Evolutionary conservation across 2,797 vertebrate species (phyloP).

Genomic region (Eutrigla gurnardus): DNA sequence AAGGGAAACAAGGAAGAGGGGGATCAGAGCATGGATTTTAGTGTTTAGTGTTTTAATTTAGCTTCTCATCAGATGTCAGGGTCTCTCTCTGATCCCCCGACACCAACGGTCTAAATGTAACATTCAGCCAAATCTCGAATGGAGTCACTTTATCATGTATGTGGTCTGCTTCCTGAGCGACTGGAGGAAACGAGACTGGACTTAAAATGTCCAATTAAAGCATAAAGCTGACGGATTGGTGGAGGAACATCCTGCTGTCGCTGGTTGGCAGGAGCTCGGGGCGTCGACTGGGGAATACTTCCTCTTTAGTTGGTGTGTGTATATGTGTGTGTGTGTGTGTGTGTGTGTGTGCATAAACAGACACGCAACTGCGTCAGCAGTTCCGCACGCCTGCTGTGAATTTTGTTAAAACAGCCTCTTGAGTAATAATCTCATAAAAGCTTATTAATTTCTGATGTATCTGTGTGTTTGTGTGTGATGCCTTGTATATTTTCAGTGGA

Average conservation of each 20-base stretch:
- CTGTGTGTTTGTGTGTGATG: conserved; percentile 56
- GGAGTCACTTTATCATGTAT: conserved; percentile 27
- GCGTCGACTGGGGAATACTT: conserved; percentile 54
- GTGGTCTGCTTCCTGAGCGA: conserved; percentile 46
- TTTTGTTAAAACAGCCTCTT: conserved; percentile 43
- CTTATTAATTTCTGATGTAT: conserved; percentile 56
- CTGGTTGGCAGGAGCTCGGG: conserved; percentile 31
- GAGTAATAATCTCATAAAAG: conserved; percentile 50
- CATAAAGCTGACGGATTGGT: conserved; percentile 55
- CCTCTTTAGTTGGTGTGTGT: conserved; percentile 28
- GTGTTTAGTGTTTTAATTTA: neutral
- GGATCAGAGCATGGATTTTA: conserved; percentile 8
- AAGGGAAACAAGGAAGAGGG: conserved; percentile 11
- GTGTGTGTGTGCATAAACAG: conserved; percentile 17
- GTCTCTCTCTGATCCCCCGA: conserved; percentile 36
- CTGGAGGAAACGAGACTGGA: conserved; percentile 45
- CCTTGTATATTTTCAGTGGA: conserved; percentile 63
- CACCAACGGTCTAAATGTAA: conserved; percentile 20
- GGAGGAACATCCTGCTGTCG: conserved; percentile 56
- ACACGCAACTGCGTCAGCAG: conserved; percentile 7
- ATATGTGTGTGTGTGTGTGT: conserved; percentile 15
- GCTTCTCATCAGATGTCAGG: conserved; percentile 17
- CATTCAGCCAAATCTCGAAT: conserved; percentile 39
- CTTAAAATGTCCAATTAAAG: conserved; percentile 68
- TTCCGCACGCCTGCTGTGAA: conserved; percentile 22